A percentile compares a stretch with the other conserved stretches of the same genome.
phyloP scores from a whole-genome alignment of 2,113 vertebrate species.

The Bothrops jararaca region DNA sequence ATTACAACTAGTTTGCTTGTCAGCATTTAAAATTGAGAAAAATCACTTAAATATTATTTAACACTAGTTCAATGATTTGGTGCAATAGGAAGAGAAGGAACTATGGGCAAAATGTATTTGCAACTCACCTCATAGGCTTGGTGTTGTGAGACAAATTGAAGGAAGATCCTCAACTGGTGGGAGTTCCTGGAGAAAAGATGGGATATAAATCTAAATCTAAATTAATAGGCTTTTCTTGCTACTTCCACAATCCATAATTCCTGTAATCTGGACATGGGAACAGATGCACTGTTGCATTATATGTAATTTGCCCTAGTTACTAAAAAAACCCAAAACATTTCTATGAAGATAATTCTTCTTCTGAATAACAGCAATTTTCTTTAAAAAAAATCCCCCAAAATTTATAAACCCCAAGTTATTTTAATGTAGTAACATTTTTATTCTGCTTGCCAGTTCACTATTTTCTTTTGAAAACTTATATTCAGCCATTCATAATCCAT shows the following conservation, averaged over 20 bases:
- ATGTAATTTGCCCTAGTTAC: constrained; percentile 92
- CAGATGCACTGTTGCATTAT: constrained; percentile 83
- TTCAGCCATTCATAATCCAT: neutral
- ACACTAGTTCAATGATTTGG: constrained; percentile 64
- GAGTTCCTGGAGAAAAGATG: constrained; percentile 43
- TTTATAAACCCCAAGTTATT: neutral
- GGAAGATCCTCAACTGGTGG: neutral
- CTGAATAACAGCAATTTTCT: constrained; percentile 96
- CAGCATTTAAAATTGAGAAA: constrained; percentile 49
- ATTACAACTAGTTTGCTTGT: constrained; percentile 44
- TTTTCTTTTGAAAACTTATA: constrained; percentile 21
- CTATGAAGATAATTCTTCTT: constrained; percentile 91
- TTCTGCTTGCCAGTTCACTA: constrained; percentile 25
- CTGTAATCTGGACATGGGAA: constrained; percentile 79
- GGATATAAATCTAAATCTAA: constrained; percentile 64
- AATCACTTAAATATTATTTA: constrained; percentile 68
- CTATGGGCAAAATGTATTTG: constrained; percentile 54
- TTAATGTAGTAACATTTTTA: constrained; percentile 32
- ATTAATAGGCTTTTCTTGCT: constrained; percentile 60
- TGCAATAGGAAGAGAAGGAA: constrained; percentile 63
- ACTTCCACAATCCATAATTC: constrained; percentile 69
- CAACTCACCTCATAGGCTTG: neutral
- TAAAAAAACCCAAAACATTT: constrained; percentile 85
- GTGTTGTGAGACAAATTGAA: neutral
- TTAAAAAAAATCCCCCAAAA: constrained; percentile 59